Evolutionary conservation across 2,113 vertebrate genomes (phyloP), one percentile per base, ranked within the genome.

Genomic region (Ochotona curzoniae): DNA sequence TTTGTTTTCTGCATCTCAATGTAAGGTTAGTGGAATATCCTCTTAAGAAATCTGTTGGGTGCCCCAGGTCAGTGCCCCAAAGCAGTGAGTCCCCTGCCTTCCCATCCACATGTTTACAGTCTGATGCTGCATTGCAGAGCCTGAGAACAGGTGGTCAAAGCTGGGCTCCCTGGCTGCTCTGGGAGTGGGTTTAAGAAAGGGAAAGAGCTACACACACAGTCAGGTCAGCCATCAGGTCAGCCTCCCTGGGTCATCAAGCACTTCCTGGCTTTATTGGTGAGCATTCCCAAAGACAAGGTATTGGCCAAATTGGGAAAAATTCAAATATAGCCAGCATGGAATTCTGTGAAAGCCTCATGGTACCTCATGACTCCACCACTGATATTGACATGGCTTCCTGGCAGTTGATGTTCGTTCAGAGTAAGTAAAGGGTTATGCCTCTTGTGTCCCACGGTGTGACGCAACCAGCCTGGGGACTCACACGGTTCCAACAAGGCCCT

Each of bases 261-360:
- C 54, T 57, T 57, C 54, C 54, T 57, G 14, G 54, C 14, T 57
- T 18, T 44, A 44, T 44, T 44, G 38, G 38, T 44, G 38, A 44
- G 38, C 38, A 44, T 44, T 44, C 38, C 38, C 38, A n/a, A 35
- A 93, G 89, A 85, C 21, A 87, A 60, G 4, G 2, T 23, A 30
- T 12, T 57, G 32, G 75, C 83, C 67, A 76, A 82, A 44, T 38
- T 64, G 0, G 1, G 74, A 54, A 94, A 76, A 49, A 35, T 51
- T n/a, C 51, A 35, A 35, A 61, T 94, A 75, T 18, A 75, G 57
- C 20, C 18, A 89, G 38, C n/a, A 1, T 63, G 30, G 44, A 90
- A 54, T 80, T 83, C 64, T 96, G 84, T 93, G 74, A 86, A 84
- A 86, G 20, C 57, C 17, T 47, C 47, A 28, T 66, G 6, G 6